Conservation (phyloP, 2,113 vertebrate species). For the Lophotis ruficrista region DNA sequence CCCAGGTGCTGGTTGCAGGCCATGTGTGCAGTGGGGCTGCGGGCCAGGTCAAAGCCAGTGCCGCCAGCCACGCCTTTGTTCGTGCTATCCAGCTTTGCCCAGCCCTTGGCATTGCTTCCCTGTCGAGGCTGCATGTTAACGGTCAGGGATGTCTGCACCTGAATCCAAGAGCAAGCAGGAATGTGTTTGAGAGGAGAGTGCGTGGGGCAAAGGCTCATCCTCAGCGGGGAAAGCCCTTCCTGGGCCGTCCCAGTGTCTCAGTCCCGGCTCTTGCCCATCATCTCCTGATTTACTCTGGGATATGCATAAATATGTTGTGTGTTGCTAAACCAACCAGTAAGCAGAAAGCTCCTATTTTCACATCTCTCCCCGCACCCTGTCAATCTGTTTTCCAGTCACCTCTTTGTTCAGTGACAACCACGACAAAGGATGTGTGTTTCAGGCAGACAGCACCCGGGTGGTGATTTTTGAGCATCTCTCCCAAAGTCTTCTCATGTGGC, state of each 20-base stretch:
- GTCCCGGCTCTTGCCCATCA: neutral
- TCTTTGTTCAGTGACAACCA: neutral
- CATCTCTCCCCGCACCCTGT: neutral
- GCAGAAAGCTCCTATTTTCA: neutral
- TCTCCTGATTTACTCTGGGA: neutral
- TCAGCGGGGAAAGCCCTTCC: accelerated
- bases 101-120: accelerated
- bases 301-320: neutral
- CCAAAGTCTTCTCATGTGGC: neutral
- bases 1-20: neutral
- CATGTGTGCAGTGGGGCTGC: accelerated
- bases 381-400: neutral
- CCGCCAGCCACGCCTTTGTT: accelerated
- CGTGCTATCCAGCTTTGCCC: neutral
- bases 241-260: neutral
- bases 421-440: neutral
- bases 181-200: neutral
- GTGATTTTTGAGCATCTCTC: neutral
- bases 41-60: neutral
- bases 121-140: neutral
- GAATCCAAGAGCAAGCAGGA: neutral
- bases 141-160: neutral
- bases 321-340: neutral
- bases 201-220: accelerated
- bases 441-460: accelerated